Conservation (phyloP, 2,797 vertebrate genomes). For the Chaetophractus vellerosus region DNA sequence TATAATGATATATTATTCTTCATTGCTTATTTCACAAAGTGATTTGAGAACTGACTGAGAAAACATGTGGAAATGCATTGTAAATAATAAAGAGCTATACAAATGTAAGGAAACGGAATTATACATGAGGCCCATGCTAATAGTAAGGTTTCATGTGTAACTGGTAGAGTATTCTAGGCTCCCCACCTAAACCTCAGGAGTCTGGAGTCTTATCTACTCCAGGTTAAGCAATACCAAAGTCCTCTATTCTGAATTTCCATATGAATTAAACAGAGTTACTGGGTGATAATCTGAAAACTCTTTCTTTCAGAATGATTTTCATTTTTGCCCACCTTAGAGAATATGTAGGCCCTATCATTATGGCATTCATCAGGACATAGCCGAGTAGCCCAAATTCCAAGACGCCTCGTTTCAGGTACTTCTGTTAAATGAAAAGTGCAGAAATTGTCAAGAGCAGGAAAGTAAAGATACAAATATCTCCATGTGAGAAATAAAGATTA, state of each 20-base stretch:
- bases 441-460: neutral
- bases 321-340: neutral
- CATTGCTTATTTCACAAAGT: neutral
- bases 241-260: neutral
- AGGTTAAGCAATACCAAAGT: slow-evolving; percentile 14
- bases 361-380: neutral
- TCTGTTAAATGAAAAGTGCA: neutral
- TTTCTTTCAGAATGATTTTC: neutral
- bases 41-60: neutral
- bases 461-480: neutral
- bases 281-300: neutral
- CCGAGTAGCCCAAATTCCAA: neutral
- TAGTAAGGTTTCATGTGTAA: neutral
- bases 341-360: neutral
- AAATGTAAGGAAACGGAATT: slow-evolving; percentile 6
- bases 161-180: neutral
- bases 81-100: neutral
- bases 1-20: neutral
- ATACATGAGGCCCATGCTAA: neutral
- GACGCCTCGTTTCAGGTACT: neutral
- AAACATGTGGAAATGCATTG: neutral
- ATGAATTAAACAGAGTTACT: neutral
- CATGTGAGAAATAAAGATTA: neutral
- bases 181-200: neutral
- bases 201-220: neutral